Percentiles rank a stretch among this genome's conserved stretches.
Conservation (phyloP, 2,113 vertebrate genomes). For the Lipophrys pholis region DNA sequence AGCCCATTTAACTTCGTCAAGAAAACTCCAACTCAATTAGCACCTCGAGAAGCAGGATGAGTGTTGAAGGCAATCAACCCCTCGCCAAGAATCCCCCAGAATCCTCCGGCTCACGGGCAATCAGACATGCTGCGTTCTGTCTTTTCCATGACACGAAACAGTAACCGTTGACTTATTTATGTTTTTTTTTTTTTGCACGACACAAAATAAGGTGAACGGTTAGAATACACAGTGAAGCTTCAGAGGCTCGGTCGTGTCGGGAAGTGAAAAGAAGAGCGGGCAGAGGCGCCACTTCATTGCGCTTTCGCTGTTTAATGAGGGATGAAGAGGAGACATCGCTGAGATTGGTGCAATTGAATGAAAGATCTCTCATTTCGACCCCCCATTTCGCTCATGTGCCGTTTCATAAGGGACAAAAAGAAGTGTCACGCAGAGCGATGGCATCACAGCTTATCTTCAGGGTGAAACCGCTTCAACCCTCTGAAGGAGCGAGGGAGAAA, state of each 20-base stretch:
- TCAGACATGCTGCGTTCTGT: constrained; percentile 15
- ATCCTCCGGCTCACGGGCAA: constrained; percentile 7
- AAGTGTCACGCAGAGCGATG: neutral
- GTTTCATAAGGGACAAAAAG: constrained; percentile 6
- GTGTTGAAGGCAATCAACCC: constrained; percentile 50
- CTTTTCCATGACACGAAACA: constrained; percentile 11
- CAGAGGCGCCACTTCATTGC: neutral
- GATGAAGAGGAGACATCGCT: constrained; percentile 18
- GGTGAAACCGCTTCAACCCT: neutral
- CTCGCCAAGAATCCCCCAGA: constrained; percentile 22
- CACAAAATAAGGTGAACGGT: too few relatives aligned
- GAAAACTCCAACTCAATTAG: constrained; percentile 44
- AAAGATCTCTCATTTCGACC: constrained; percentile 11
- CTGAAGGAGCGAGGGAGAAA: neutral
- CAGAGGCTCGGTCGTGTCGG: too few relatives aligned
- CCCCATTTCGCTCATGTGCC: neutral
- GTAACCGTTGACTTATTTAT: neutral
- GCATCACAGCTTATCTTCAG: neutral
- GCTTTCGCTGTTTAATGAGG: constrained; percentile 42
- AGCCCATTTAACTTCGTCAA: constrained; percentile 38
- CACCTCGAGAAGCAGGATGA: constrained; percentile 34
- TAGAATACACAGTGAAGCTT: too few relatives aligned
- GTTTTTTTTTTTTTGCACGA: too few relatives aligned
- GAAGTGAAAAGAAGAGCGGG: neutral
- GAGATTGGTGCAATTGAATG: neutral